Conservation (phyloP, 35 echinoderm and acorn worm genomes). For the Chiridota heheva region DNA sequence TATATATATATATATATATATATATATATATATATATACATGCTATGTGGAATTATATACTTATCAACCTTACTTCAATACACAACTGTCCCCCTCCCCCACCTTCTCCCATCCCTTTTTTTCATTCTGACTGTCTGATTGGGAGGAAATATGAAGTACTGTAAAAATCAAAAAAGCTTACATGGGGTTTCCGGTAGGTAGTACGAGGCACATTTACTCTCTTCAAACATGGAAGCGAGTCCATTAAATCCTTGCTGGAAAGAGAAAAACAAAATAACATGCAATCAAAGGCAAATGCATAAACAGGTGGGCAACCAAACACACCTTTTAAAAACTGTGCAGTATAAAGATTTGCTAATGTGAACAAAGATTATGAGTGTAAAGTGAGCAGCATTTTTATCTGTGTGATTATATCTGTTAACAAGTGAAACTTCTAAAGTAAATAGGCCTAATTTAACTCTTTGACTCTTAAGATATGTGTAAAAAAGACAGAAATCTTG, state of each 20-base stretch:
- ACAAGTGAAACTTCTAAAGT: background rate
- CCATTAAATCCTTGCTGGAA: constrained; percentile 68
- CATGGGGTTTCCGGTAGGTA: constrained; percentile 60
- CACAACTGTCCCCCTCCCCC: background rate
- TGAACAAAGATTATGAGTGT: background rate
- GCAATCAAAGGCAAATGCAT: background rate
- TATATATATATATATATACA: background rate
- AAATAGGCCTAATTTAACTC: background rate
- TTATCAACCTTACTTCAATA: background rate
- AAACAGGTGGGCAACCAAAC: background rate
- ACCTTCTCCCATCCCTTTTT: background rate
- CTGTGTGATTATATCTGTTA: background rate
- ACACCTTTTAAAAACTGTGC: too few species aligned
- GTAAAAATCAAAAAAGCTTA: too few species aligned
- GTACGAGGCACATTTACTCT: constrained; percentile 84
- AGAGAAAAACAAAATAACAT: constrained; percentile 7
- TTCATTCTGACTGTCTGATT: too few species aligned
- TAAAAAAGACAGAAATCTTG: background rate
- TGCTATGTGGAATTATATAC: background rate
- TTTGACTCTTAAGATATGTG: background rate
- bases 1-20: background rate
- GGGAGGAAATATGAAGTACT: too few species aligned
- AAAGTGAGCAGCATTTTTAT: background rate
- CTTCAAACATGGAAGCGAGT: constrained; percentile 51
- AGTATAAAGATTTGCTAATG: background rate